These are phyloP conservation scores for Sylvilagus floridanus DNA, from an alignment of 2,797 vertebrate species.

Conservation along the genomic window DNA sequence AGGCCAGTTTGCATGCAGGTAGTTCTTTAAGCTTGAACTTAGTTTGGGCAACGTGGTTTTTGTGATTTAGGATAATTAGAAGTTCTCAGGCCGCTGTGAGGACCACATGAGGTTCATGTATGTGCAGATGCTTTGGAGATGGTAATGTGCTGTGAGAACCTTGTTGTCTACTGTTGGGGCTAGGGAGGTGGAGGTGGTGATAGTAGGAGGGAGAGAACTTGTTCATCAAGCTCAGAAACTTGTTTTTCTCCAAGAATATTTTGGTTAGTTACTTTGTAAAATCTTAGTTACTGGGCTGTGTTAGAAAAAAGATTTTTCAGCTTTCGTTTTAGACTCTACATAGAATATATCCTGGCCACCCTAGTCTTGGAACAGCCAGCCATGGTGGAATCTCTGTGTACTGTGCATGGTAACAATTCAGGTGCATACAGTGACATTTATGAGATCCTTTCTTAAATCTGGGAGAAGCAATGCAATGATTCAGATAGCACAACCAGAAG, in stretches of 20 bases:
- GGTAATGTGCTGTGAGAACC: background rate
- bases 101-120: background rate
- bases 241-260: constrained; percentile 9
- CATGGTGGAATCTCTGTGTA: constrained; percentile 31
- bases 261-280: background rate
- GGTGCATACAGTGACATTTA: constrained; percentile 36
- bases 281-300: background rate
- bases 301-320: background rate
- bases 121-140: background rate
- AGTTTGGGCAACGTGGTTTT: background rate
- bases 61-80: constrained; percentile 18
- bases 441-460: constrained; percentile 53
- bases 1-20: background rate
- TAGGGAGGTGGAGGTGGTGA: background rate
- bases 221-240: background rate
- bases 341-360: background rate
- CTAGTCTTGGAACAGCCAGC: constrained; percentile 1
- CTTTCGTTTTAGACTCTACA: background rate
- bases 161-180: background rate
- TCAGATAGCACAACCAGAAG: constrained; percentile 47
- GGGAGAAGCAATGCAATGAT: constrained; percentile 13
- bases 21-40: background rate
- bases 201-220: background rate
- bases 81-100: background rate
- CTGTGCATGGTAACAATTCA: constrained; percentile 52